A percentile compares a stretch with the other conserved stretches of the same genome.
These are phyloP conservation scores for Chymomyza amoena DNA, from an alignment of 2,888 invertebrate genomes.

Conservation along the genomic window DNA sequence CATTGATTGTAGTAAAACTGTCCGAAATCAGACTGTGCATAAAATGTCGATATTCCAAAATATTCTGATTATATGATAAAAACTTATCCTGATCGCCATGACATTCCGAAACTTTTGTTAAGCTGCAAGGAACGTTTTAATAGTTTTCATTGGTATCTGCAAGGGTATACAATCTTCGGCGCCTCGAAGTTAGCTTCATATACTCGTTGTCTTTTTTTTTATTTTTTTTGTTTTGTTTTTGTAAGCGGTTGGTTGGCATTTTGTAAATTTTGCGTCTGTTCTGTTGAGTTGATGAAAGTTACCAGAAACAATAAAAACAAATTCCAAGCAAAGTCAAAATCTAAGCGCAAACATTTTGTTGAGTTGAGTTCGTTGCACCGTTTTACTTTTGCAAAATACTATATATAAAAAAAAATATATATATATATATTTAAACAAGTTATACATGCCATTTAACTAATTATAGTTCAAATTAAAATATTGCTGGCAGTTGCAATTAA, in stretches of 20 bases:
- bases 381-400: constrained; percentile 20
- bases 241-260: constrained; percentile 10
- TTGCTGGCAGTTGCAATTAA: not conserved
- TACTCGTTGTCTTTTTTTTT: not conserved
- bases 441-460: not conserved
- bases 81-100: too few relatives aligned
- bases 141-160: not conserved
- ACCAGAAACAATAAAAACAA: constrained; percentile 4
- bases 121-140: too few relatives aligned
- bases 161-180: not conserved
- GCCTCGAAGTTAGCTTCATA: not conserved
- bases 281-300: constrained; percentile 7
- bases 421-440: constrained; percentile 1
- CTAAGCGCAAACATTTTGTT: constrained; percentile 22
- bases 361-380: constrained; percentile 38
- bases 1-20: too few relatives aligned
- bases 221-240: not conserved
- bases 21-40: too few relatives aligned
- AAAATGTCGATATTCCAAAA: too few relatives aligned
- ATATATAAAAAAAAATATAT: too few relatives aligned
- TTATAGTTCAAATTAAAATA: constrained; percentile 15
- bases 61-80: too few relatives aligned
- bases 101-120: too few relatives aligned
- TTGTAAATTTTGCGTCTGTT: constrained; percentile 11
- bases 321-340: constrained; percentile 1